Base-by-base conservation (phyloP, 2,113 vertebrate species). In the Limnothrissa miodon region DNA sequence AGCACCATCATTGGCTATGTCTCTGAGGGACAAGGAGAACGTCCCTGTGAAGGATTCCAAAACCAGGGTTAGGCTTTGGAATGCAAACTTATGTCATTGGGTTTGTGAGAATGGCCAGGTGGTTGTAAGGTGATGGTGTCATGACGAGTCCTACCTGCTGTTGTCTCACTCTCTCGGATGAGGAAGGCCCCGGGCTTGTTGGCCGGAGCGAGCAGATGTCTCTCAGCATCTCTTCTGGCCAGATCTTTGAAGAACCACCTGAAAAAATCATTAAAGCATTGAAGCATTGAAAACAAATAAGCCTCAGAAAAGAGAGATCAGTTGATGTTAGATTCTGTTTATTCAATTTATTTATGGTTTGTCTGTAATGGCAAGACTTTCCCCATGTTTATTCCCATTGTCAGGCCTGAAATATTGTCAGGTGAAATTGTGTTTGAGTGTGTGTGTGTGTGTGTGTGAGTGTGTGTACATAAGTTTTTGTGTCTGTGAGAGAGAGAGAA, bases 211-310 rank as follows among this genome's bases (percentile, higher is more conserved):
- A 98, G 74, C 39, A 98, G 95, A 6, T 96, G 96, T 83, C 97
- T 94, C 89, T 98, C 97, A 0, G 97, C 95, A 84, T 97, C 97
- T 90, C 97, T 98, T 88, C 97, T 94, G 2, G 95, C 95, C 85
- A 98, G 96, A 45, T 96, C 97, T 92, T 97, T 98, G 89, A 97
- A 97, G 93, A 97, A 98, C 97, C 97, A 98, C 78, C 97, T 98
- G 89, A 33, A 13, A 92, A n/a, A 53, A 86, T 80, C 21, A 15
- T 74, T 13, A 36, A 29, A 11, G 13, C 3, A 33, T 11, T 70
- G 9, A 36, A 2, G 13, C 25, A 70, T 9, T 33, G 25, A 10
- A 15, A 25, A 70, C 9, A 4, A 15, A 25, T 66, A 66, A 2
- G n/a, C 25, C 29, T n/a, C 59, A 29, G n/a, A 4, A 21, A 56